These are phyloP conservation scores for Scytalopus superciliaris DNA, from an alignment of 2,113 vertebrate genomes.

Conservation along the genomic window DNA sequence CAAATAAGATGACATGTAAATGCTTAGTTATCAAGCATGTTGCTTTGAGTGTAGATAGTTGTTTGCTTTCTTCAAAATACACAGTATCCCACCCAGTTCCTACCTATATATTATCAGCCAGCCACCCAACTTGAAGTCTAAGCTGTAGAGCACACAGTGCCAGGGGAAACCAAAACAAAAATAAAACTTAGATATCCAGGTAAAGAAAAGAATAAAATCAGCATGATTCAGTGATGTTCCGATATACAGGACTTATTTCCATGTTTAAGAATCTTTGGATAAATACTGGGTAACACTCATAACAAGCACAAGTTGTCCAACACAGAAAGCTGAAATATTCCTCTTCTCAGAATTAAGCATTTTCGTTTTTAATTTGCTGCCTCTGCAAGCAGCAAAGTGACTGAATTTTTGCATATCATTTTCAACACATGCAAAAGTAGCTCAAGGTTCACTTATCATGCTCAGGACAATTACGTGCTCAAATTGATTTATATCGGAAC, in stretches of 20 bases:
- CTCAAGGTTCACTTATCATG: not conserved
- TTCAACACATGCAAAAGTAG: constrained; percentile 23
- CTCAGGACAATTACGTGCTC: not conserved
- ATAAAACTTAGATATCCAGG: constrained; percentile 19
- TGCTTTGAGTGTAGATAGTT: not conserved
- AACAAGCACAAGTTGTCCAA: not conserved
- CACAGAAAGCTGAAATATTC: not conserved
- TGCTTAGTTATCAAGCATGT: not conserved
- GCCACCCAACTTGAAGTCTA: not conserved
- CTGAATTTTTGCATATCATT: not conserved
- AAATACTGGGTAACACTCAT: not conserved
- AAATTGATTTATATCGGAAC: constrained; percentile 70
- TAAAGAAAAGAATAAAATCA: constrained; percentile 37
- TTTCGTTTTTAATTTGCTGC: not conserved
- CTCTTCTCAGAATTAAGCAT: not conserved
- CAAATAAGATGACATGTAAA: constrained; percentile 12
- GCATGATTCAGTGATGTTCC: constrained; percentile 74
- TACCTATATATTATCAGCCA: not conserved
- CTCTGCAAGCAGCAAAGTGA: not conserved
- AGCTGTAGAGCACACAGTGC: constrained; percentile 41
- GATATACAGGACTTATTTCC: constrained; percentile 34
- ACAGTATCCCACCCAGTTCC: constrained; percentile 34
- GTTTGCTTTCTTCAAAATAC: not conserved
- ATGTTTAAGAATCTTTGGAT: not conserved
- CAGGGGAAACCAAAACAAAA: constrained; percentile 53